Base-by-base conservation (phyloP, 2,797 vertebrate genomes). In the Micrastur ruficollis region DNA sequence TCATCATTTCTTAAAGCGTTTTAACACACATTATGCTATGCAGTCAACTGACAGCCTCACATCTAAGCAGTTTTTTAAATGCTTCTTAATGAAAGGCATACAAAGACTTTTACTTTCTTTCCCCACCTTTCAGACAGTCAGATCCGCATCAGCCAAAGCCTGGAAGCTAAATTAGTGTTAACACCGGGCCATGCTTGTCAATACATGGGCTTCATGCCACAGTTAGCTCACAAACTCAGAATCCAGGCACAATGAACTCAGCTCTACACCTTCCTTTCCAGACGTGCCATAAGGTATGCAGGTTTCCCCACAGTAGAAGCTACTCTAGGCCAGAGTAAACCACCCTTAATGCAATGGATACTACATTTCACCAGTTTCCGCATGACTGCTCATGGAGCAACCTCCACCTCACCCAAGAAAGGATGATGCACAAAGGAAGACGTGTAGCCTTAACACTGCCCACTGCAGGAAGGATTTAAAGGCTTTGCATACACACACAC, bases 401-500 rank as follows among this genome's bases (percentile, higher is more conserved):
- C 4, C 22, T 31, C 50, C 70, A 65, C 14, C 8, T 2, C 32
- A 13, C 4, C 29, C 22, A 20, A 27, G 46, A 72, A 58, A n/a
- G 14, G 20, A 36, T 3, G 3, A 34, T 0, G 1, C 0, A 0
- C 46, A 58, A 13, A 65, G 17, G 5, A 44, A 65, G 3, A 7
- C 16, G 47, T 5, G 4, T 1, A 59, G 25, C 6, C 3, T 9
- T 15, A 32, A 4, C 0, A 0, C 12, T 32, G 8, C 36, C 22
- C 21, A 6, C 16, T 20, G 4, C 8, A 46, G 58, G 23, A 58
- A 68, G 42, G 26, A 12, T 9, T 26, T 34, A 19, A 79, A 66
- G 66, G n/a, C 7, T 63, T 58, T 47, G 10, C 56, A 20, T 3
- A 23, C 7, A 4, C 27, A 16, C 0, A 0, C 17, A 44, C 32